A percentile compares a stretch with the other conserved stretches of the same genome.
Evolutionary conservation across 2,888 invertebrate species (phyloP).

Genomic region (Galerucella pusilla): DNA sequence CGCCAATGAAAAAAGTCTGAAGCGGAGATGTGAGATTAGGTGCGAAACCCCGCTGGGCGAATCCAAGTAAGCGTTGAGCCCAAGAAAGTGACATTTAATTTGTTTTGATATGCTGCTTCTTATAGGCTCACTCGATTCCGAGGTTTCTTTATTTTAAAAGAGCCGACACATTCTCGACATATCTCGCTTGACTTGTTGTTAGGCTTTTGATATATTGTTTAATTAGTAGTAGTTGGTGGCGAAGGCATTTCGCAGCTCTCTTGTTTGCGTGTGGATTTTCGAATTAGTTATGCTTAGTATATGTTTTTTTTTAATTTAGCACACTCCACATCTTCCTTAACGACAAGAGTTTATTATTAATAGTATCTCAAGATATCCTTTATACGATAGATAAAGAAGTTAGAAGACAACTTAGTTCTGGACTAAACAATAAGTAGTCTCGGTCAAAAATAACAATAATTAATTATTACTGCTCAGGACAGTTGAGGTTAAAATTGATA

Average conservation of each 20-base stretch:
- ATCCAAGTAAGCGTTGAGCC: conserved; percentile 53
- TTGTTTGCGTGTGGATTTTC: conserved; percentile 8
- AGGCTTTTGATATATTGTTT: conserved; percentile 34
- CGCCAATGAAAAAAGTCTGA: conserved; percentile 14
- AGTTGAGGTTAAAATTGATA: not conserved
- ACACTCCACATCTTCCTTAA: not conserved
- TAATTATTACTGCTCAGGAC: conserved; percentile 1
- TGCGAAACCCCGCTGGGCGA: conserved; percentile 60
- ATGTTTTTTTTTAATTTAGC: not conserved
- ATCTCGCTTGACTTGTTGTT: conserved; percentile 25
- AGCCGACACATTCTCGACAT: conserved; percentile 35
- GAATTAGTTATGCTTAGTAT: conserved; percentile 15
- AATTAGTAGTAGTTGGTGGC: conserved; percentile 35
- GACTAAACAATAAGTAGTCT: not conserved
- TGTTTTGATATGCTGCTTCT: conserved; percentile 57
- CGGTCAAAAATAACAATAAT: not conserved
- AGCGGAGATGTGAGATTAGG: conserved; percentile 60
- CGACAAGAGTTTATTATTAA: too few species aligned
- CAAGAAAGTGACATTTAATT: conserved; percentile 63
- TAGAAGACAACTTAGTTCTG: not conserved
- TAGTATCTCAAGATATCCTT: too few species aligned
- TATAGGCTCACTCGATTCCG: conserved; percentile 25
- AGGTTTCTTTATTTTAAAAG: conserved; percentile 31
- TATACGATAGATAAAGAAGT: too few species aligned
- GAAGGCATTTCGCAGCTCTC: conserved; percentile 25